Evolutionary conservation across 2,797 vertebrate genomes (phyloP).

Genomic region (Thamnophis elegans): DNA sequence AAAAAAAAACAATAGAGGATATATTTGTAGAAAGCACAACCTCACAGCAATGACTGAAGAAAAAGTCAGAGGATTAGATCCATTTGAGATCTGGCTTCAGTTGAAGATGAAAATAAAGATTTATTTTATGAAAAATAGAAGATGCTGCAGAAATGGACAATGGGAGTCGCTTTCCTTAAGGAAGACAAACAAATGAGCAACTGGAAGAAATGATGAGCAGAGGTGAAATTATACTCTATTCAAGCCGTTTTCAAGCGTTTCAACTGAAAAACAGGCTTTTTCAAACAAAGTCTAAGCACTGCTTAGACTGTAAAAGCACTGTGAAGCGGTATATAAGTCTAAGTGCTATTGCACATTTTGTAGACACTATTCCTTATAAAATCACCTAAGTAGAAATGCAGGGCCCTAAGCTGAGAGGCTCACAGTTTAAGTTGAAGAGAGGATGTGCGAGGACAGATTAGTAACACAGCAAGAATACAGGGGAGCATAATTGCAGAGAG

Average conservation of each 20-base stretch:
- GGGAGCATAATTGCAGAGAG: background rate
- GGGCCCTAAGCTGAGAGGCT: background rate
- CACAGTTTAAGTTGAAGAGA: background rate
- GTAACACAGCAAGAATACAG: background rate
- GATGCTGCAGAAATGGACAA: background rate
- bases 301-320: too few relatives aligned
- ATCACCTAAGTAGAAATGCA: background rate
- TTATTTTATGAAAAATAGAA: background rate
- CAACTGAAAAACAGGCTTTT: background rate
- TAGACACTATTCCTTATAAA: background rate
- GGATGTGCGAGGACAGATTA: background rate
- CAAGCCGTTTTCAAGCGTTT: background rate
- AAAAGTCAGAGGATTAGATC: background rate
- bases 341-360: background rate
- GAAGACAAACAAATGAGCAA: background rate
- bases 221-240: background rate
- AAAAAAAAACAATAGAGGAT: background rate
- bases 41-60: background rate
- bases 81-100: background rate
- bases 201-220: background rate
- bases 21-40: background rate
- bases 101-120: background rate
- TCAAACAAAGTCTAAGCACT: too few relatives aligned
- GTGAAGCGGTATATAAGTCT: too few relatives aligned
- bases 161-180: background rate